Evolutionary conservation across 2,888 invertebrate species (phyloP).

Genomic region (Dorcus parallelipipedus): DNA sequence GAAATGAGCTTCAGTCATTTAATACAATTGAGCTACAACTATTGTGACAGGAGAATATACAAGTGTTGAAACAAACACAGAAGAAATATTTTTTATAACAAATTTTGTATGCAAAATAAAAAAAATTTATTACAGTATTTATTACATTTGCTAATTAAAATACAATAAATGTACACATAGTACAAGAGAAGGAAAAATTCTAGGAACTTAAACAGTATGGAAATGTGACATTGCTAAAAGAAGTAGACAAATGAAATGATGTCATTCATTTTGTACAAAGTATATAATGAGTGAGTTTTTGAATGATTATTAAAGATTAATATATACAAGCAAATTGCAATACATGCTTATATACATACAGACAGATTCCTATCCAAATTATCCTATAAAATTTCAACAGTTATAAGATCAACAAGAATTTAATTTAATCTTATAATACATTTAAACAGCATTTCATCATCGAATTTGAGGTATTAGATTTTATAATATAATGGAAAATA

Average conservation of each 20-base stretch:
- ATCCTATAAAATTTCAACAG: slow-evolving; percentile 27
- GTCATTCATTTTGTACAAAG: slow-evolving; percentile 10
- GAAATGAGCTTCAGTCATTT: no score
- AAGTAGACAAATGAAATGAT: neutral
- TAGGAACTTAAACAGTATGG: slow-evolving; percentile 17
- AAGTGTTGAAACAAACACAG: no score
- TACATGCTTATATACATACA: slow-evolving; percentile 18
- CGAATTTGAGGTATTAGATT: slow-evolving; percentile 19
- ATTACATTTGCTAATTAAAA: slow-evolving; percentile 16
- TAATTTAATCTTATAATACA: slow-evolving; percentile 17
- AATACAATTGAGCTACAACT: no score
- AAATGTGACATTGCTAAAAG: slow-evolving; percentile 8
- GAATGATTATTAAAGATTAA: slow-evolving; percentile 16
- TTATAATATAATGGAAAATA: slow-evolving; percentile 7
- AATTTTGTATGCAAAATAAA: slow-evolving; percentile 2
- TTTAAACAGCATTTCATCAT: slow-evolving; percentile 17
- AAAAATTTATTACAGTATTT: slow-evolving; percentile 17
- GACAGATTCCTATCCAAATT: slow-evolving; percentile 14
- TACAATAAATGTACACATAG: slow-evolving; percentile 11
- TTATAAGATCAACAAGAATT: slow-evolving; percentile 25
- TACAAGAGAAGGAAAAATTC: slow-evolving; percentile 15
- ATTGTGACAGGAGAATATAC: no score
- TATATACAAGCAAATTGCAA: slow-evolving; percentile 20
- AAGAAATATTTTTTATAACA: no score
- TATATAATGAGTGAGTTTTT: slow-evolving; percentile 10